Evolutionary conservation across 1,140 invertebrate genomes (phyloP), one percentile per base, ranked within the genome.

Genomic region (Sinonovacula constricta): DNA sequence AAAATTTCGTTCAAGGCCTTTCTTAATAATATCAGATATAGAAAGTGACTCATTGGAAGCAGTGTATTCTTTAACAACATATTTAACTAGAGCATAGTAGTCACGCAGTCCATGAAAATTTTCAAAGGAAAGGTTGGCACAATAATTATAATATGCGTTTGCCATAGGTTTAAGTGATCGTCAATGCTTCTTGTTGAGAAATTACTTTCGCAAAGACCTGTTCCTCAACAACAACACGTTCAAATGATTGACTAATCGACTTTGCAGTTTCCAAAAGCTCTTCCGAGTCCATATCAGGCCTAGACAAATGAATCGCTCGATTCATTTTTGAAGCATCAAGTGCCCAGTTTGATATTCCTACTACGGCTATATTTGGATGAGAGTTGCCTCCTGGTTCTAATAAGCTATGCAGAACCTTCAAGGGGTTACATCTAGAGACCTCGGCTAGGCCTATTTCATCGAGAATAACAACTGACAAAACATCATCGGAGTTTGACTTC

Each of bases 51-150:
- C 30, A n/a, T 12, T 15, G 15, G 36, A 31, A 34, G 18, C n/a
- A 3, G 33, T 49, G 1, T 7, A 7, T 12, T 45, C 7, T 53
- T 59, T 80, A 1, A 76, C 71, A 15, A 88, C 70, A 66, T 85
- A 85, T 78, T 88, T 88, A 7, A 85, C 83, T n/a, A 88, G 68
- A 12, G 85, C 82, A 49, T 88, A 88, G 56, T 78, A 88, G 30
- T 88, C 87, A 28, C 87, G 65, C 1, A 88, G 57, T 1, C 87
- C 87, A 81, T 87, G 86, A 57, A 86, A 88, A 70, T 86, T 83
- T 57, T 69, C 45, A 36, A 83, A 82, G 26, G 59, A 69, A 26
- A 84, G 82, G 15, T 79, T 26, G 22, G 54, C 30, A n/a, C 36
- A 68, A 68, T 86, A 85, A 12, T 31, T 39, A 39, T n/a, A 54